Evolutionary conservation across 2,888 invertebrate genomes (phyloP).

Genomic region (Thereva unica): DNA sequence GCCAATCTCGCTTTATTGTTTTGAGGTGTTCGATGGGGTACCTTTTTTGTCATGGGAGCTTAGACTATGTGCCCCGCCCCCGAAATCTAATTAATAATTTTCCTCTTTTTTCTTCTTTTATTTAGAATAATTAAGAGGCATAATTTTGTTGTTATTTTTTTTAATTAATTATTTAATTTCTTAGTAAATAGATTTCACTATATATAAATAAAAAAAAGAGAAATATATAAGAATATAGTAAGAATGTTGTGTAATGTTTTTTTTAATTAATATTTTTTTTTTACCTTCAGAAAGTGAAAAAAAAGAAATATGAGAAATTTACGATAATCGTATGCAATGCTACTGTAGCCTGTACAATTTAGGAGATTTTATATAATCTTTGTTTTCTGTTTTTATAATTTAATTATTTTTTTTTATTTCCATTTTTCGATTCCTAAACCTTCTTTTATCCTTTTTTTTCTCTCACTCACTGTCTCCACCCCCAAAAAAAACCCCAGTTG

Average conservation of each 20-base stretch:
- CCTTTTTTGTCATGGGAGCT: too few species aligned
- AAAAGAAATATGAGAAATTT: neutral
- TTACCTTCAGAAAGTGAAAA: constrained; percentile 6
- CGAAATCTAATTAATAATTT: constrained; percentile 22
- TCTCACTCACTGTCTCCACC: neutral
- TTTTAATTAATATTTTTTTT: constrained; percentile 11
- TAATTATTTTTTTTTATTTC: constrained; percentile 8
- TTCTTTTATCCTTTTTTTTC: constrained; percentile 15
- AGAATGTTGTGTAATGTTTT: constrained; percentile 28
- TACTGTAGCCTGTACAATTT: too few species aligned
- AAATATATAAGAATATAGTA: constrained; percentile 16
- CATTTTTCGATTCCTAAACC: constrained; percentile 12
- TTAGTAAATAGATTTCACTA: constrained; percentile 16
- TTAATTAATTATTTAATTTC: constrained; percentile 24
- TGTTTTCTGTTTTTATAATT: constrained; percentile 6
- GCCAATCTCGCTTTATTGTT: too few species aligned
- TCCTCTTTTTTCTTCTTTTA: constrained; percentile 29
- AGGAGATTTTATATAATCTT: neutral
- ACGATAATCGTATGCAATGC: constrained; percentile 14
- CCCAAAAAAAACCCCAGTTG: constrained; percentile 1
- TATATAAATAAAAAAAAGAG: constrained; percentile 13
- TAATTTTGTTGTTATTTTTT: constrained; percentile 38
- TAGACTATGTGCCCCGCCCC: too few species aligned
- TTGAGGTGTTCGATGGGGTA: too few species aligned
- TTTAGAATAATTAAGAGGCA: constrained; percentile 37